Conservation (phyloP, 2,113 vertebrate genomes). For the Ophthalmolycus amberensis region DNA sequence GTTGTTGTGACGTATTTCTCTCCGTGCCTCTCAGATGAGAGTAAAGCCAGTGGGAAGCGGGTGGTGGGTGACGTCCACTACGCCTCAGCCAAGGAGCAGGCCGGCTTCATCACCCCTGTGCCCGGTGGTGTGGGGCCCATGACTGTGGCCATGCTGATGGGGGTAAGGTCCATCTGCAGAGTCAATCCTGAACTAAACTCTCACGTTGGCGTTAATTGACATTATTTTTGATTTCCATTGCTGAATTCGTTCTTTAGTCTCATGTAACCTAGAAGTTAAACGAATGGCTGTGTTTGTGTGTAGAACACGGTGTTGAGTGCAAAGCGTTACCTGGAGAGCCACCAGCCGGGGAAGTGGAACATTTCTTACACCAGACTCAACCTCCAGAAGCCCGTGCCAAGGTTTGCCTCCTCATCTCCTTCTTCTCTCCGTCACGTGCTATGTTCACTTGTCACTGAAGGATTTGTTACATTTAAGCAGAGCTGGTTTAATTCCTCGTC, state of each 20-base stretch:
- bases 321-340: slow-evolving; percentile 88
- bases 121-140: slow-evolving; percentile 98
- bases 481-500: not conserved
- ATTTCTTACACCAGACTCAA: slow-evolving; percentile 88
- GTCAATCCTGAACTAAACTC: not conserved
- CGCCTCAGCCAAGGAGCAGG: slow-evolving; percentile 88
- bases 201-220: not conserved
- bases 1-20: not conserved
- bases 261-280: not conserved
- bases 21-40: slow-evolving; percentile 84
- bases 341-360: slow-evolving; percentile 89
- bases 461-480: not conserved
- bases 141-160: slow-evolving; percentile 99
- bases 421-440: not conserved
- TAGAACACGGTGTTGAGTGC: slow-evolving; percentile 97
- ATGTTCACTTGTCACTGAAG: not conserved
- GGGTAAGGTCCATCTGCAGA: slow-evolving; percentile 78
- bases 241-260: not conserved
- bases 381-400: slow-evolving; percentile 90
- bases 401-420: slow-evolving; percentile 78
- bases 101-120: slow-evolving; percentile 95
- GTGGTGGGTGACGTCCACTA: slow-evolving; percentile 94
- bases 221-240: not conserved
- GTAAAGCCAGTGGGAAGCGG: slow-evolving; percentile 89
- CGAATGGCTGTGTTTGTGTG: slow-evolving; percentile 26